Evolutionary conservation across 2,113 vertebrate genomes (phyloP), one percentile per base, ranked within the genome.

Genomic region (Grantiella picta): DNA sequence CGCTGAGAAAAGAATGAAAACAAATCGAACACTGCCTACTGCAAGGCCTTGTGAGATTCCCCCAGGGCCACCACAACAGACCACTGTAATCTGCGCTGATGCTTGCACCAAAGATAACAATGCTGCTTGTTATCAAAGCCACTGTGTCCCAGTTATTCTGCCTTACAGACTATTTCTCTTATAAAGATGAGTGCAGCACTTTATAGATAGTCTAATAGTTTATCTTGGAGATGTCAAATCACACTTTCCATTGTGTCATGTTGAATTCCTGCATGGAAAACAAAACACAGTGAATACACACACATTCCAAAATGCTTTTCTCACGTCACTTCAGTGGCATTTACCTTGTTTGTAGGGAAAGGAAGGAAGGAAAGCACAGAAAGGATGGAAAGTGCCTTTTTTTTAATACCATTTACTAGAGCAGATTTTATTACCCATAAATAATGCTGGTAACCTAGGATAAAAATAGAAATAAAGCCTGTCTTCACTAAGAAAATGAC

Each of bases 181-280:
- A 94, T 17, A 81, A 89, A 96, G 60, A 88, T 89, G 89, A 97
- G 66, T 47, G 70, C 15, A 96, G 40, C 17, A 70, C 61, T 95
- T 86, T 50, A 82, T 4, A 89, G 42, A 73, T 28, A 93, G 35
- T 35, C 54, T 85, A 53, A 83, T 7, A 64, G 52, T 60, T 96
- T 88, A 81, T 92, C 60, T 71, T 64, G 69, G 50, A 80, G 28
- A 42, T 76, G 38, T 88, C 60, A 85, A 47, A 73, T 66, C 35
- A 18, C 38, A 40, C 50, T 90, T 95, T 84, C 86, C 76, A 10
- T 76, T 76, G 60, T 71, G 50, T 90, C 69, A 77, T 73, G n/a
- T 28, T 89, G 60, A 93, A 94, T 89, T 93, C 82, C 76, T 71
- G 69, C 18, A 75, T 36, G 77, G 93, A 92, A 95, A 95, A 90